A percentile compares a stretch with the other conserved stretches of the same genome.
Evolutionary conservation across 2,113 vertebrate species (phyloP).

Genomic region (Pycnonotus jocosus): DNA sequence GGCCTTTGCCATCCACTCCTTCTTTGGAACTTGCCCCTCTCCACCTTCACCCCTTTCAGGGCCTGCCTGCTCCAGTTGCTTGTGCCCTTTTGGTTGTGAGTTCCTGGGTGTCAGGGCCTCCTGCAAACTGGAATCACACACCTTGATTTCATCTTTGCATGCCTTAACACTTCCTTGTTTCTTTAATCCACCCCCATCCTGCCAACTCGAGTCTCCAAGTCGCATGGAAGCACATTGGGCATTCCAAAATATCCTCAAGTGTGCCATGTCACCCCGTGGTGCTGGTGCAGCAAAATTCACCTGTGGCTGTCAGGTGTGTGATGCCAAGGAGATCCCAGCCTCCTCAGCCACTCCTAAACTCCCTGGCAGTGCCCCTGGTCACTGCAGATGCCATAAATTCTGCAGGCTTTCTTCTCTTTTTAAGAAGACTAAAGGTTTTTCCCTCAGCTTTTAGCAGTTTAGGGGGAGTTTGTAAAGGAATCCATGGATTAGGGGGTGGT

Average conservation of each 20-base stretch:
- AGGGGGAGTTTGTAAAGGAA: not conserved
- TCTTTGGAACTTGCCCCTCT: not conserved
- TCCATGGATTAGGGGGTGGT: not conserved
- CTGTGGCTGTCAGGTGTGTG: not conserved
- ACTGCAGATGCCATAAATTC: slow-evolving; percentile 27
- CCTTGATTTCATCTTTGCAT: not conserved
- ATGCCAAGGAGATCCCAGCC: not conserved
- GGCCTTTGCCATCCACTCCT: not conserved
- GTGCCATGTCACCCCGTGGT: rapidly evolving
- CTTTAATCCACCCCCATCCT: not conserved
- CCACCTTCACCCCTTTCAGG: not conserved
- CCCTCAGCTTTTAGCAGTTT: not conserved
- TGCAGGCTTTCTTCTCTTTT: not conserved
- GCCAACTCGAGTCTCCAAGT: not conserved
- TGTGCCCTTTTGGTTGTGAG: not conserved
- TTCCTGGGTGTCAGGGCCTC: not conserved
- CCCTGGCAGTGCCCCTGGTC: not conserved
- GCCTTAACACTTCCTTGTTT: not conserved
- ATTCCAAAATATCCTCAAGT: not conserved
- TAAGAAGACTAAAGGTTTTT: not conserved
- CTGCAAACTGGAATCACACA: not conserved
- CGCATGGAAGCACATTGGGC: rapidly evolving
- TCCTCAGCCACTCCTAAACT: not conserved
- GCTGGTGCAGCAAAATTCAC: not conserved
- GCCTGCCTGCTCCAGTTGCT: not conserved